phyloP scores from a whole-genome alignment of 2,797 vertebrate species.

The Aphelocoma californica region DNA sequence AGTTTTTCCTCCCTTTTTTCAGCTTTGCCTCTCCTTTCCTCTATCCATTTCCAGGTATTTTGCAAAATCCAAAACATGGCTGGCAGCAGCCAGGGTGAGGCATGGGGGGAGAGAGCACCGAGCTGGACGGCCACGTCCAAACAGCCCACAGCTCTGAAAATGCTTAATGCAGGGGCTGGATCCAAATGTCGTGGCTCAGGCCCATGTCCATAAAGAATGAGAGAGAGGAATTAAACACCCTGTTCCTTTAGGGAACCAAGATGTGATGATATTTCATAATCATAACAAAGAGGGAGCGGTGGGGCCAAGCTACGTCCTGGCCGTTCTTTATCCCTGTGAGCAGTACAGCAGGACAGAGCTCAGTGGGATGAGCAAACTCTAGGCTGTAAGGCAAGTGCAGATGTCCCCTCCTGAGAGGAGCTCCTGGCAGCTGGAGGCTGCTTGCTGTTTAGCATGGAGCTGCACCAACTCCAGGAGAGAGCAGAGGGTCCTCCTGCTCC shows the following conservation, averaged over 20 bases:
- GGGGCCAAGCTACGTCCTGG: background rate
- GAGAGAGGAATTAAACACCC: background rate
- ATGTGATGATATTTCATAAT: background rate
- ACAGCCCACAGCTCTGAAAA: background rate
- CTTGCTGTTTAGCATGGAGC: accelerated
- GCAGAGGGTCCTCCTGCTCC: background rate
- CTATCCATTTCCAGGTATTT: background rate
- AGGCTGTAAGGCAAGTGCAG: background rate
- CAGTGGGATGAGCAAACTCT: background rate
- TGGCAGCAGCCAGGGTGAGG: background rate
- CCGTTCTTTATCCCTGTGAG: background rate
- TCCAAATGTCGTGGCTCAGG: background rate
- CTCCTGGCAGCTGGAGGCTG: background rate
- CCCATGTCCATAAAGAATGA: background rate
- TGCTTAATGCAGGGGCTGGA: background rate
- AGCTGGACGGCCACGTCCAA: background rate
- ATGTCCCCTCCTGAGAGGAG: background rate
- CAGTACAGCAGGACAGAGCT: background rate
- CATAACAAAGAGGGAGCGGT: background rate
- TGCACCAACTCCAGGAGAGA: background rate
- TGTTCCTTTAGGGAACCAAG: background rate
- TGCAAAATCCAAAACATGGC: accelerated
- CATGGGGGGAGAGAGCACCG: background rate
- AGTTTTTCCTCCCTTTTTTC: background rate
- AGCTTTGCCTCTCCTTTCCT: background rate